phyloP scores from a whole-genome alignment of 2,797 vertebrate genomes.

The Neosilurus mollespiculum region DNA sequence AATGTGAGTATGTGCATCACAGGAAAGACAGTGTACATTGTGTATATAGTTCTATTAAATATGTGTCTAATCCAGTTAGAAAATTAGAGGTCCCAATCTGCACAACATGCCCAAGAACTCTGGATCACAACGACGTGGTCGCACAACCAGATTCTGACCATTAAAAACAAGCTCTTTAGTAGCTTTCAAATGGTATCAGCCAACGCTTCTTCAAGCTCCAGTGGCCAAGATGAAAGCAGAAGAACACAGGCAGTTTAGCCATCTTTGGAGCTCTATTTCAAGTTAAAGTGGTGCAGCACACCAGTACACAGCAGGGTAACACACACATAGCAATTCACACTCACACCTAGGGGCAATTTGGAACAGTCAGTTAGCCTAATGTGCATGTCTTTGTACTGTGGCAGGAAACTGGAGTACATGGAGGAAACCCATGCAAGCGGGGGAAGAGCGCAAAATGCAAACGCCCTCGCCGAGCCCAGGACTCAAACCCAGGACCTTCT shows the following conservation, averaged over 20 bases:
- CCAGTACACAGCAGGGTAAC: no score
- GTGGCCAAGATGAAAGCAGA: neutral
- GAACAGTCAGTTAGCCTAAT: no score
- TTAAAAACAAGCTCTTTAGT: neutral
- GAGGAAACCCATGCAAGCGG: no score
- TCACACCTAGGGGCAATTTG: no score
- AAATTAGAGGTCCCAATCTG: slow-evolving; percentile 1
- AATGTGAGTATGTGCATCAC: neutral
- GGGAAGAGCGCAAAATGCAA: no score
- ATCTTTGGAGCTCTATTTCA: neutral
- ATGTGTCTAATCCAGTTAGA: neutral
- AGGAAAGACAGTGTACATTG: neutral
- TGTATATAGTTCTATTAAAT: neutral
- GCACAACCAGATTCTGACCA: no score
- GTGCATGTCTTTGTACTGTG: no score
- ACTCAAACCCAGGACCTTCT: no score
- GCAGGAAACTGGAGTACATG: no score
- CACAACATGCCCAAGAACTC: neutral
- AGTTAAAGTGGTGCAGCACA: neutral
- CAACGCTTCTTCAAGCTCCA: neutral
- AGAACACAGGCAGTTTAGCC: neutral
- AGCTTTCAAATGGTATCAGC: neutral
- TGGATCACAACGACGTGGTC: no score
- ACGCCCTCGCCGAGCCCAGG: no score
- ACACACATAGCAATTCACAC: no score